These are phyloP conservation scores for Spea multiplicata DNA, from an alignment of 2,113 vertebrate species.

Conservation along the genomic window DNA sequence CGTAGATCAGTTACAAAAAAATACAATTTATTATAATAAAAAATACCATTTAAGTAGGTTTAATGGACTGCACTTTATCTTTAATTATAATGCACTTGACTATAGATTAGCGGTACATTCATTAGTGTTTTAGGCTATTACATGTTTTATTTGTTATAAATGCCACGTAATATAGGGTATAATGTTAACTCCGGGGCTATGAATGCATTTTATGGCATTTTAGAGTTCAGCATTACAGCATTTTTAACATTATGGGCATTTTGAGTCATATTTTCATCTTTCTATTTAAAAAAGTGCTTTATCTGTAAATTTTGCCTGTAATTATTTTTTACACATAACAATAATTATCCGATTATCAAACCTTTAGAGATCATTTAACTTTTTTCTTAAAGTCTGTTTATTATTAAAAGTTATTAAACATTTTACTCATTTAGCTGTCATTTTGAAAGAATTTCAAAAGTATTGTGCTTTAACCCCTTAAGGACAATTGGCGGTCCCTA, in stretches of 20 bases:
- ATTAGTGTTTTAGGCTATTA: slow-evolving; percentile 4
- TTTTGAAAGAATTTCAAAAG: too few relatives aligned
- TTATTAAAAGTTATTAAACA: too few relatives aligned
- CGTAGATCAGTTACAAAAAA: neutral
- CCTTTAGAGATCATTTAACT: neutral
- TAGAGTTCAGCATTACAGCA: slow-evolving; percentile 2
- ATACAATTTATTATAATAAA: slow-evolving; percentile 13
- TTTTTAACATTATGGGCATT: slow-evolving; percentile 12
- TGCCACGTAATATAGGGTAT: neutral
- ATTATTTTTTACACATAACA: slow-evolving; percentile 18
- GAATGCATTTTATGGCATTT: neutral
- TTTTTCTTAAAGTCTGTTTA: too few relatives aligned
- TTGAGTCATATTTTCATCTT: slow-evolving; percentile 9
- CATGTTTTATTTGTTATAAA: slow-evolving; percentile 1
- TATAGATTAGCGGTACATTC: neutral
- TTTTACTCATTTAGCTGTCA: too few relatives aligned
- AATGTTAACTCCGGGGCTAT: slow-evolving; percentile 2
- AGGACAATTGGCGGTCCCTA: too few relatives aligned
- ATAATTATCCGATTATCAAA: slow-evolving; percentile 12
- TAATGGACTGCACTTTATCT: neutral
- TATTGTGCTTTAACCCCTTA: too few relatives aligned
- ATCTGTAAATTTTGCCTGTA: slow-evolving; percentile 20
- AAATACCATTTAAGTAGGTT: neutral
- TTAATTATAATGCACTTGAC: slow-evolving; percentile 7
- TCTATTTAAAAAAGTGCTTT: slow-evolving; percentile 35